Percentiles rank a stretch among this genome's conserved stretches.
These are phyloP conservation scores for Enteromius thamalakanensis DNA, from an alignment of 2,797 vertebrate species.

Conservation along the genomic window DNA sequence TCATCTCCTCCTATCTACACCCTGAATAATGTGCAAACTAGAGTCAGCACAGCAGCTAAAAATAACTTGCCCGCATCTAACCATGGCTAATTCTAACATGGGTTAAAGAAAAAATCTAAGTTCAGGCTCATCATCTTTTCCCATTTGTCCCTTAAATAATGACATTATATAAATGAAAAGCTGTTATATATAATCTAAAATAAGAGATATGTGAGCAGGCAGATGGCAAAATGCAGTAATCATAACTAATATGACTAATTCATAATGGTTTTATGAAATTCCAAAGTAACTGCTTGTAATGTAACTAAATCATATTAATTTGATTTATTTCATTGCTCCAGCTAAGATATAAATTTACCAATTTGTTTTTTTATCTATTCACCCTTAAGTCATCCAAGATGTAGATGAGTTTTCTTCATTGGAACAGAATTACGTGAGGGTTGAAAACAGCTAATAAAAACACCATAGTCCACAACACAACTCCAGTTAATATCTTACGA, in stretches of 20 bases:
- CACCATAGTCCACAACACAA: not conserved
- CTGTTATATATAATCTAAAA: not conserved
- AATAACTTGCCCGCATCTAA: slow-evolving; percentile 17
- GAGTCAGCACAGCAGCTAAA: slow-evolving; percentile 37
- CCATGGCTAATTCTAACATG: not conserved
- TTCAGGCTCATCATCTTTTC: slow-evolving; percentile 10
- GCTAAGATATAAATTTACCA: not conserved
- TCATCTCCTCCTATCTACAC: slow-evolving; percentile 38
- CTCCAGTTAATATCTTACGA: not conserved
- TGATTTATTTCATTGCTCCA: not conserved
- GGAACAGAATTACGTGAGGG: not conserved
- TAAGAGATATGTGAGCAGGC: slow-evolving; percentile 12
- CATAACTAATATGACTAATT: not conserved
- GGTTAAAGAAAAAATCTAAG: not conserved
- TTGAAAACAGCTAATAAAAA: not conserved
- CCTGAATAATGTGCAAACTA: slow-evolving; percentile 41
- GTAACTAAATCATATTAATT: not conserved
- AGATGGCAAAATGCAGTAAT: not conserved
- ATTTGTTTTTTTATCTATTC: not conserved
- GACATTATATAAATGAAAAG: not conserved
- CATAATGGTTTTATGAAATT: slow-evolving; percentile 14
- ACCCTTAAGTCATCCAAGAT: not conserved
- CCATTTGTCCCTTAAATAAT: not conserved
- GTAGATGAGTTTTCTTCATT: not conserved
- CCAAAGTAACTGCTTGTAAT: not conserved